These are phyloP conservation scores for Bungarus multicinctus DNA, from an alignment of 2,113 vertebrate species.

Conservation along the genomic window DNA sequence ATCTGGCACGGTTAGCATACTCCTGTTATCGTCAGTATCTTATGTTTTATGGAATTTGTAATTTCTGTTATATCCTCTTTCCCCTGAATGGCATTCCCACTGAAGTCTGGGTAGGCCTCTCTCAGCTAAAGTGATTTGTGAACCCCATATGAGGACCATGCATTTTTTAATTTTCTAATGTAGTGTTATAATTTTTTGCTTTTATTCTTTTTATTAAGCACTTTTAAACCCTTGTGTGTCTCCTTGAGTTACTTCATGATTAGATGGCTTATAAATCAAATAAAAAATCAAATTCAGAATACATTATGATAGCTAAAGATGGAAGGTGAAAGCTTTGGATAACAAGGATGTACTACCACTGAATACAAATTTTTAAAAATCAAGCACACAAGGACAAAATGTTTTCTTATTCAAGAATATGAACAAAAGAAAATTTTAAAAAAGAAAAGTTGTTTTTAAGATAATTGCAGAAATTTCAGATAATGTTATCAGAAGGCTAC, in stretches of 20 bases:
- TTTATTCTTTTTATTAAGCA: background rate
- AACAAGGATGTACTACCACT: background rate
- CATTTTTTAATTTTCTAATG: background rate
- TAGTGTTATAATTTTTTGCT: background rate
- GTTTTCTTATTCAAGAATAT: background rate
- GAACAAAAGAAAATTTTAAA: background rate
- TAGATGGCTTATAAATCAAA: background rate
- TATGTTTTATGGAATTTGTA: background rate
- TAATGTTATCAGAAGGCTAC: background rate
- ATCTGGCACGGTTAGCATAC: background rate
- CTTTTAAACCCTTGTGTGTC: background rate
- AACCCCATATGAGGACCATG: background rate
- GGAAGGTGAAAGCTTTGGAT: background rate
- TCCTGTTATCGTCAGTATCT: background rate
- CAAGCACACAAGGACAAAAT: background rate
- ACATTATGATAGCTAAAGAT: background rate
- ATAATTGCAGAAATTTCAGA: background rate
- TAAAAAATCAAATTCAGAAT: background rate
- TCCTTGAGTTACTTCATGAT: background rate
- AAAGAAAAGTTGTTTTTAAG: background rate
- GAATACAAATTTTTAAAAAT: background rate
- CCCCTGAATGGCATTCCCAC: background rate
- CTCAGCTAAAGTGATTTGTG: background rate
- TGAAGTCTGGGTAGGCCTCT: background rate
- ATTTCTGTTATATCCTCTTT: background rate